A percentile compares a stretch with the other conserved stretches of the same genome.
Conservation (phyloP, 35 echinoderm and acorn worm genomes). For the Apostichopus californicus region DNA sequence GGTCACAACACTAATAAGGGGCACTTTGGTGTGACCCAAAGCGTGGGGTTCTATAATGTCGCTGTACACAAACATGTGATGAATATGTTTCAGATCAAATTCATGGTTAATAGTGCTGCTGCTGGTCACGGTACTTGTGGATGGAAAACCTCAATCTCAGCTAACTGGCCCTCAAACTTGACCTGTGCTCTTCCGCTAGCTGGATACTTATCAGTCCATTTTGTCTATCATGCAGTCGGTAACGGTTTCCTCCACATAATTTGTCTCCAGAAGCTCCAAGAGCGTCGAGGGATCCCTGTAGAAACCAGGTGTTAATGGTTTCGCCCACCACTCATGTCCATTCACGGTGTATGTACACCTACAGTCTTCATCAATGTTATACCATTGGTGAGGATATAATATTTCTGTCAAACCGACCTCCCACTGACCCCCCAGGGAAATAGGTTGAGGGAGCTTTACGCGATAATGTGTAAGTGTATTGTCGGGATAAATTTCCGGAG, state of each 20-base stretch:
- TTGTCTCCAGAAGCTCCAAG: too few relatives aligned
- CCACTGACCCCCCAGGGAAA: neutral
- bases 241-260: neutral
- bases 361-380: neutral
- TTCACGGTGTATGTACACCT: neutral
- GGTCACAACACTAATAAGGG: neutral
- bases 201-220: too few relatives aligned
- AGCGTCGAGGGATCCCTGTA: neutral
- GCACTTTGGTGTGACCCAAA: neutral
- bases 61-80: too few relatives aligned
- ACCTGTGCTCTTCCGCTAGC: too few relatives aligned
- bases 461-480: too few relatives aligned
- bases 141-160: neutral
- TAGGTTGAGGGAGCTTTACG: neutral
- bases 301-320: neutral
- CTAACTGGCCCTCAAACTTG: too few relatives aligned
- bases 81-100: neutral
- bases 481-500: neutral
- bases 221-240: neutral
- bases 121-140: neutral
- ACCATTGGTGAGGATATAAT: neutral
- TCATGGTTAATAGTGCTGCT: neutral
- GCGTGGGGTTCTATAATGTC: neutral
- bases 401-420: constrained; percentile 11
- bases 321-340: too few relatives aligned